Evolutionary conservation across 2,113 vertebrate species (phyloP), one percentile per base, ranked within the genome.

Genomic region (Petrocephalus zakoni): DNA sequence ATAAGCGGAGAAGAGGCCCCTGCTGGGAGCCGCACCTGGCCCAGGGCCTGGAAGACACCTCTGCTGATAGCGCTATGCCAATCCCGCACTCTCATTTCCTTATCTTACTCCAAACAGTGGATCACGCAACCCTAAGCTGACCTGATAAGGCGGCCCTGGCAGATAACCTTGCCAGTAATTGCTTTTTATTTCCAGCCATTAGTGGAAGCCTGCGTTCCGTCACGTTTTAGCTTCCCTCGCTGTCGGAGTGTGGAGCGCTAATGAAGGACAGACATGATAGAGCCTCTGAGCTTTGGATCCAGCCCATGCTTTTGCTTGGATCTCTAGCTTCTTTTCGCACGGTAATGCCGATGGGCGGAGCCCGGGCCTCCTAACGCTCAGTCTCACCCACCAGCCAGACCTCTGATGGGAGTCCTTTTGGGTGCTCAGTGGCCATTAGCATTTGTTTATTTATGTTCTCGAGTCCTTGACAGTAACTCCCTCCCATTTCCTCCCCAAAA

Each of bases 371-470:
- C 58, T 8, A 25, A 22, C 10, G 58, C 58, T 64, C 58, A 3
- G 8, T 11, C 58, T 64, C 58, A 1, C n/a, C 52, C 58, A 1
- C n/a, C 52, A 52, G 46, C 46, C 83, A 49, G 83, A 75, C 25
- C 82, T 89, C 42, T 15, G 47, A 7, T n/a, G n/a, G 17, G 49
- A 9, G 21, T 29, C 49, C 72, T 29, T 82, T 72, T 42, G 87
- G 56, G 5, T 2, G 37, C 68, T 29, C 47, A 37, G 68, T 68
- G 53, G 21, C 22, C 85, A 87, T 83, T 64, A 83, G 2, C 86
- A 89, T 61, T 81, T 87, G 89, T 89, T 89, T 89, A 37, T 89
- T 89, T 89, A 68, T 55, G 2, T 87, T 78, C 34, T 5, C 49
- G 11, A n/a, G 58, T 56, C 47, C 19, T 49, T 61, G 34, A 78